phyloP scores from a whole-genome alignment of 2,797 vertebrate genomes.

The Neomorphus geoffroyi region DNA sequence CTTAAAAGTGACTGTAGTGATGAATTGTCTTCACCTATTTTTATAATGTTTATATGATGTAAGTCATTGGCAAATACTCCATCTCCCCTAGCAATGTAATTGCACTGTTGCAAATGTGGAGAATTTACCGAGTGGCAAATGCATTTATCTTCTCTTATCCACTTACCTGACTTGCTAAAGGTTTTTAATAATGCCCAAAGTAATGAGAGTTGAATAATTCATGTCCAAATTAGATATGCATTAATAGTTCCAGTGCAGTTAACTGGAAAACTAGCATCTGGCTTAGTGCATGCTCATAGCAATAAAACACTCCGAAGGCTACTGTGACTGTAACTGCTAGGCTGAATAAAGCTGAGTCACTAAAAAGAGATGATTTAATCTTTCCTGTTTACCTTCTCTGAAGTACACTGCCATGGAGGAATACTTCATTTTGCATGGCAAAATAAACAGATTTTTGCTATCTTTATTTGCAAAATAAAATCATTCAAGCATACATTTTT shows the following conservation, averaged over 20 bases:
- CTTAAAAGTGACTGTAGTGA: neutral
- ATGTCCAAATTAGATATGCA: slow-evolving; percentile 47
- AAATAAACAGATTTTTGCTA: neutral
- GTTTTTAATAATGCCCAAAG: slow-evolving; percentile 33
- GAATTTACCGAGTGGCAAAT: slow-evolving; percentile 17
- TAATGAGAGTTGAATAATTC: slow-evolving; percentile 58
- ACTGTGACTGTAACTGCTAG: neutral
- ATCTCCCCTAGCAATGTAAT: neutral
- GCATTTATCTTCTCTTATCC: slow-evolving; percentile 40
- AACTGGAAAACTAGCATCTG: slow-evolving; percentile 32
- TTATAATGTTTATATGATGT: slow-evolving; percentile 15
- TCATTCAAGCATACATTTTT: neutral
- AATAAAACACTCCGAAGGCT: slow-evolving; percentile 44
- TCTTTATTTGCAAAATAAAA: neutral
- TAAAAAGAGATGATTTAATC: slow-evolving; percentile 17
- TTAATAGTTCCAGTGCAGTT: slow-evolving; percentile 34
- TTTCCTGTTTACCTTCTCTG: neutral
- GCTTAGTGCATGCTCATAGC: neutral
- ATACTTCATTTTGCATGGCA: neutral
- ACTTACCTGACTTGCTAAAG: slow-evolving; percentile 28
- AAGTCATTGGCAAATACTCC: neutral
- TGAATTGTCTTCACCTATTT: neutral
- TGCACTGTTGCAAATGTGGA: neutral
- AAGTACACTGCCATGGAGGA: neutral
- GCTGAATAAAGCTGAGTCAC: slow-evolving; percentile 54